Evolutionary conservation across 2,888 invertebrate species (phyloP).

Genomic region (Drepana falcataria): DNA sequence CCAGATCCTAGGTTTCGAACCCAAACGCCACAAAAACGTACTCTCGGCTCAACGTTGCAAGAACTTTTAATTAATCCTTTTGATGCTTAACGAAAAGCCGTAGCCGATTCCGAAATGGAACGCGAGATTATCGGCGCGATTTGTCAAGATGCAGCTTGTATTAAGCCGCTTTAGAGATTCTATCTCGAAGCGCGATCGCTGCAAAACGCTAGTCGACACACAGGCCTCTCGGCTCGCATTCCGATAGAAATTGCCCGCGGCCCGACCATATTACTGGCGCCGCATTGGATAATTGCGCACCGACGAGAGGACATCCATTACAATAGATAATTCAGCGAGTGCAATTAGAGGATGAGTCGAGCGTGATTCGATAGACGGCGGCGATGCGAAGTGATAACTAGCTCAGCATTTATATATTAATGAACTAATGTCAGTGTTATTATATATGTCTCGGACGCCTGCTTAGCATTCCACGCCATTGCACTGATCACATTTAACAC

Average conservation of each 20-base stretch:
- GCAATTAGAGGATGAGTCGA: conserved; percentile 63
- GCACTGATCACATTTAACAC: conserved; percentile 31
- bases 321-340: conserved; percentile 62
- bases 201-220: conserved; percentile 59
- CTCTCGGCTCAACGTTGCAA: conserved; percentile 21
- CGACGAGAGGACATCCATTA: conserved; percentile 66
- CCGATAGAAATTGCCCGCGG: conserved; percentile 60
- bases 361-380: conserved; percentile 49
- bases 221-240: conserved; percentile 49
- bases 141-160: conserved; percentile 45
- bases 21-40: conserved; percentile 6
- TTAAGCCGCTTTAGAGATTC: conserved; percentile 24
- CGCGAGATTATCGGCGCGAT: conserved; percentile 40
- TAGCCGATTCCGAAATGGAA: conserved; percentile 27
- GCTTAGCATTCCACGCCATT: conserved; percentile 41
- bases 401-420: conserved; percentile 34
- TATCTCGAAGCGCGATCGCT: conserved; percentile 46
- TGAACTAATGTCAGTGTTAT: conserved; percentile 44
- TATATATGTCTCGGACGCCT: conserved; percentile 37
- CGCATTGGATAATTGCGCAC: conserved; percentile 63
- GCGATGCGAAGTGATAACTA: conserved; percentile 37
- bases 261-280: conserved; percentile 59
- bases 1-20: conserved; percentile 8
- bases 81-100: conserved; percentile 18
- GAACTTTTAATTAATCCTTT: conserved; percentile 26